These are phyloP conservation scores for Tamandua tetradactyla DNA, from an alignment of 2,797 vertebrate species.

Conservation along the genomic window DNA sequence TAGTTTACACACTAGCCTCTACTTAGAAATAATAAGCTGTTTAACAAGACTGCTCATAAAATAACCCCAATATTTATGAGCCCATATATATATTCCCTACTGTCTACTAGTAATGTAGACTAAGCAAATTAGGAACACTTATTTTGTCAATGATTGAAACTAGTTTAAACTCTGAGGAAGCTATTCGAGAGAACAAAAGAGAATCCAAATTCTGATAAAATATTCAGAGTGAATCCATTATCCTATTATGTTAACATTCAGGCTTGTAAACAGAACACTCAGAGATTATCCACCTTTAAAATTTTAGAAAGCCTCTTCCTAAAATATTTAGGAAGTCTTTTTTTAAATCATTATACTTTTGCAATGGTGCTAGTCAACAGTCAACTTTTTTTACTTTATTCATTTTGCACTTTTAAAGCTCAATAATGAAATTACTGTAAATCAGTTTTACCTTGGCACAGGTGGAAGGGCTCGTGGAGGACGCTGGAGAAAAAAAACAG, in stretches of 20 bases:
- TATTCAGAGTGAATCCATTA: conserved; percentile 2
- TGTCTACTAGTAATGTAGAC: conserved; percentile 50
- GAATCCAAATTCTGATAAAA: conserved; percentile 45
- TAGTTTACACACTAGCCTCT: conserved; percentile 38
- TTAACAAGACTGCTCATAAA: conserved; percentile 48
- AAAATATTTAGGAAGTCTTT: not conserved
- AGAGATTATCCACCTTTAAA: conserved; percentile 29
- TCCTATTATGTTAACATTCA: not conserved
- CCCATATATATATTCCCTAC: not conserved
- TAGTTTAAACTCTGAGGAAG: conserved; percentile 54
- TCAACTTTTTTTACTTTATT: conserved; percentile 14
- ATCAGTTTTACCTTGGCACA: conserved; percentile 90
- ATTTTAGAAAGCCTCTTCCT: conserved; percentile 30
- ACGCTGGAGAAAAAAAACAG: conserved; percentile 84
- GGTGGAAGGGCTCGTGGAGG: conserved; percentile 92
- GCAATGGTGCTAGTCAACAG: not conserved
- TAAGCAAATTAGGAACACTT: conserved; percentile 62
- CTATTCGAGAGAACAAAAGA: conserved; percentile 49
- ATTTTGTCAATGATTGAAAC: conserved; percentile 58
- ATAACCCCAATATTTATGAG: conserved; percentile 48
- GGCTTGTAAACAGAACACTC: conserved; percentile 33
- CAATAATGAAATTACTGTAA: not conserved
- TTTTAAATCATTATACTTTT: conserved; percentile 23
- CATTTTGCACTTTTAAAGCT: conserved; percentile 32
- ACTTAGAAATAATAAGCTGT: conserved; percentile 3